phyloP scores from a whole-genome alignment of 2,797 vertebrate genomes.

The Vespertilio murinus region DNA sequence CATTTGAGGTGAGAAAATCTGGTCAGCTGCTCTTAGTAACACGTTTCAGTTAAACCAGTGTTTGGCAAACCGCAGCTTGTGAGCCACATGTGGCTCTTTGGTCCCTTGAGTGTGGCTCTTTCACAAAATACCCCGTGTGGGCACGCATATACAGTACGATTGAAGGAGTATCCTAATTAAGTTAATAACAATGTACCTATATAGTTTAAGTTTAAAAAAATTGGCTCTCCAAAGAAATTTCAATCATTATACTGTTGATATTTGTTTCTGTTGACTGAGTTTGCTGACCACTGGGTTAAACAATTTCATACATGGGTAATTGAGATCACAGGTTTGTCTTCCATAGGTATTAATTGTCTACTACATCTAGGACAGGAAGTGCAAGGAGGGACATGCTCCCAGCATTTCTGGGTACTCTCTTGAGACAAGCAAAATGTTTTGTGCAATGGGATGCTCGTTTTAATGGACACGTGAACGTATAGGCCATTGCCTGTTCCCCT shows the following conservation, averaged over 20 bases:
- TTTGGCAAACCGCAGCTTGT: no score
- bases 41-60: background rate
- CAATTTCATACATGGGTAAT: background rate
- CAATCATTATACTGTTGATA: no score
- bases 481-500: background rate
- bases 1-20: slow-evolving; percentile 4
- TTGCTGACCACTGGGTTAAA: background rate
- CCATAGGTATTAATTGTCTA: background rate
- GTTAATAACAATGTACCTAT: no score
- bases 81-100: no score
- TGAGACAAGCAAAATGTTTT: background rate
- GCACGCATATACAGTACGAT: no score
- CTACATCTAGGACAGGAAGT: background rate
- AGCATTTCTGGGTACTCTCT: background rate
- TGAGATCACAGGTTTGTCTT: background rate
- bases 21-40: background rate
- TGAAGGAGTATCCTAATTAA: no score
- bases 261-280: no score
- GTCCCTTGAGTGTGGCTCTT: no score
- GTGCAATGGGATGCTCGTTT: background rate
- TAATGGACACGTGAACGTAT: background rate
- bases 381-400: background rate
- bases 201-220: no score
- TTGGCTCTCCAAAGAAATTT: no score
- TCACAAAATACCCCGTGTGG: no score